Base-by-base conservation (phyloP, 2,888 invertebrate genomes). In the Schizotus pectinicornis region DNA sequence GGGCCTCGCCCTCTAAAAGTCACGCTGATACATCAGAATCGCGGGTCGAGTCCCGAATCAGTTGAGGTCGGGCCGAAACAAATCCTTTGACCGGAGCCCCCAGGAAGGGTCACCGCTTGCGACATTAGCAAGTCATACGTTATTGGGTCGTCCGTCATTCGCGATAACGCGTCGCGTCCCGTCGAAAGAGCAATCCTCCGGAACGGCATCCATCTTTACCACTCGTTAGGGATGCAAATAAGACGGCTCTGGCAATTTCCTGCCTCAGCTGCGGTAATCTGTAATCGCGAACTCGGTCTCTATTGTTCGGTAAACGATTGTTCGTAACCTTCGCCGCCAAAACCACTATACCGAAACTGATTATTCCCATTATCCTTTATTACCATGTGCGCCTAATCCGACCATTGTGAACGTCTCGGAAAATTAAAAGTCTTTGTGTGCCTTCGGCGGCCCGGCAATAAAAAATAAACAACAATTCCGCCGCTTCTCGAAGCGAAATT, bases 181-280 rank as follows among this genome's bases (percentile, higher is more conserved):
- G 59, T 60, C 57, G 47, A 49, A 56, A 45, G 48, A 53, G 53
- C 56, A 52, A 54, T 55, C 45, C 56, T 51, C 45, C 32, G 39
- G 33, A 42, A 14, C 41, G 50, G 22, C 33, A 30, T 64, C 56
- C 54, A 50, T 65, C 63, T 62, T 67, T 61, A 59, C 56, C 56
- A 61, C 64, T 71, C 69, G 70, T 72, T 72, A 71, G 62, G 62
- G 66, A 72, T 71, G 71, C 72, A 72, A 72, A 72, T 72, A 70
- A 67, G 67, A 64, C 63, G 66, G 59, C 62, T 59, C 64, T 65
- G 63, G 68, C 68, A 71, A 71, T 71, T 72, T 71, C 67, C 69
- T 65, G 62, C 61, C 64, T 63, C 66, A 64, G 65, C 64, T 67
- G 64, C 57, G 65, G 66, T 67, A 67, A 69, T 69, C 67, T 63